These are phyloP conservation scores for Pelecanus crispus DNA, from an alignment of 2,113 vertebrate species.

Conservation along the genomic window DNA sequence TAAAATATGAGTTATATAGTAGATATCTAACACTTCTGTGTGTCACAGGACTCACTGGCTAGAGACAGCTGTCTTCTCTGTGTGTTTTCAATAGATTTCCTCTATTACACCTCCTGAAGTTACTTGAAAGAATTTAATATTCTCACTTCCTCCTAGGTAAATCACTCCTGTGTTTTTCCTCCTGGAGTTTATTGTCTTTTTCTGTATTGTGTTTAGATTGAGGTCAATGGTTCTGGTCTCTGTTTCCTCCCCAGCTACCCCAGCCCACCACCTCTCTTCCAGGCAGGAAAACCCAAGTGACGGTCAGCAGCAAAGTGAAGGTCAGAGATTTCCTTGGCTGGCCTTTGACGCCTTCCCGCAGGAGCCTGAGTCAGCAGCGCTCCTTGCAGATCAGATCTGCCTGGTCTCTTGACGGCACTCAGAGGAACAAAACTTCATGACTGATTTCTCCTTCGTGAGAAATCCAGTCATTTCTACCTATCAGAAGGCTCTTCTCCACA, in stretches of 20 bases:
- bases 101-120: conserved; percentile 34
- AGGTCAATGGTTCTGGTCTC: conserved; percentile 33
- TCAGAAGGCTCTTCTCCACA: background rate
- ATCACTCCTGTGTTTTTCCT: conserved; percentile 14
- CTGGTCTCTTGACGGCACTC: background rate
- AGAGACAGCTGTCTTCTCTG: background rate
- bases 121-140: conserved; percentile 56
- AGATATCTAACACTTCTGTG: background rate
- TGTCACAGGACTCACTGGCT: background rate
- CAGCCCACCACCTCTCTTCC: background rate
- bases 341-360: background rate
- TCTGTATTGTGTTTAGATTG: conserved; percentile 30
- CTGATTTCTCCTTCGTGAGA: background rate
- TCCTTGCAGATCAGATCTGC: background rate
- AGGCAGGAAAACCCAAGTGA: conserved; percentile 41
- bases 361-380: conserved; percentile 15
- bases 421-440: background rate
- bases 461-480: background rate
- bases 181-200: conserved; percentile 37
- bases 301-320: background rate
- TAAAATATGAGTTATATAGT: background rate
- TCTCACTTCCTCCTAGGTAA: conserved; percentile 46
- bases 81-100: conserved; percentile 9
- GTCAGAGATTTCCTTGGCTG: conserved; percentile 42
- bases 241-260: conserved; percentile 30